A percentile compares a stretch with the other conserved stretches of the same genome.
Conservation (phyloP, 2,888 invertebrate genomes). For the Cheilosia urbana region DNA sequence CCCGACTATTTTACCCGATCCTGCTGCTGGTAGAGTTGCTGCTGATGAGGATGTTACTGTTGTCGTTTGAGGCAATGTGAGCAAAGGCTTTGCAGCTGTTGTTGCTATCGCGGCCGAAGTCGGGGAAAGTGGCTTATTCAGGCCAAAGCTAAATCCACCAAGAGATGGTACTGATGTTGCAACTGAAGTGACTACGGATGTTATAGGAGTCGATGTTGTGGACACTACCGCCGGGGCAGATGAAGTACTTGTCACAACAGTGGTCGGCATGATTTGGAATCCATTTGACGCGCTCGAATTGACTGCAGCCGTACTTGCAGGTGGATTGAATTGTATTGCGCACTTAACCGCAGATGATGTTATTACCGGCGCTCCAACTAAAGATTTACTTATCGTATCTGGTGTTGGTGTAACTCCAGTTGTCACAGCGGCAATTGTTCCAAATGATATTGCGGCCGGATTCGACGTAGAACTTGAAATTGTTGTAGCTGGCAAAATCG, state of each 20-base stretch:
- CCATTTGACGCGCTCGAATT: conserved; percentile 8
- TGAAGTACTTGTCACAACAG: neutral
- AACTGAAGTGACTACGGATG: conserved; percentile 8
- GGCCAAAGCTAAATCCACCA: conserved; percentile 52
- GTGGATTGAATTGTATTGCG: conserved; percentile 6
- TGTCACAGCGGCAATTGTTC: conserved; percentile 36
- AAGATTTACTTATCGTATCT: neutral
- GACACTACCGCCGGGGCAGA: neutral
- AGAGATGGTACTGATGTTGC: conserved; percentile 18
- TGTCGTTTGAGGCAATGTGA: conserved; percentile 21
- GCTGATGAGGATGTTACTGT: conserved; percentile 6
- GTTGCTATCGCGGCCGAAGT: conserved; percentile 42
- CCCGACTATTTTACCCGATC: neutral
- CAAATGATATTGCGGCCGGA: conserved; percentile 29
- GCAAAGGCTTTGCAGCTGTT: neutral
- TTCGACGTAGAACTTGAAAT: conserved; percentile 33
- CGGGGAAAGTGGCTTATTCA: conserved; percentile 53
- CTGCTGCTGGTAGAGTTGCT: conserved; percentile 5
- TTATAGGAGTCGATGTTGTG: conserved; percentile 8
- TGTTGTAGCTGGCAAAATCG: conserved; percentile 29
- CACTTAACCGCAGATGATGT: conserved; percentile 22
- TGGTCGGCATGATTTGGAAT: conserved; percentile 15
- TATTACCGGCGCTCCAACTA: neutral
- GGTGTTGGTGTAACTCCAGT: conserved; percentile 32
- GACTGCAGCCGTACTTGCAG: neutral